These are phyloP conservation scores for Mesocricetus auratus DNA, from an alignment of 2,113 vertebrate genomes.

Conservation along the genomic window DNA sequence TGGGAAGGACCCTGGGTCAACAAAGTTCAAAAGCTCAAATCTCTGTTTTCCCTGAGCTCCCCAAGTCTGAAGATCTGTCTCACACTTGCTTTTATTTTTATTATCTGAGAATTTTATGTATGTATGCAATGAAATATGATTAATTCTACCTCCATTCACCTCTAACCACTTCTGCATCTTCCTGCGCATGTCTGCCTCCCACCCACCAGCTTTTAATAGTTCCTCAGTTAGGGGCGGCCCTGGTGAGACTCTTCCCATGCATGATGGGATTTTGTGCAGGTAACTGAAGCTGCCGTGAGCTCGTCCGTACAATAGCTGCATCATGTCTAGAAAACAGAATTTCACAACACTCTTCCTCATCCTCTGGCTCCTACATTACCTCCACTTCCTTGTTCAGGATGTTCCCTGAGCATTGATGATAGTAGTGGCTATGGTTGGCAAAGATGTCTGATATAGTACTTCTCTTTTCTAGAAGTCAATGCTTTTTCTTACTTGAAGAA, in stretches of 20 bases:
- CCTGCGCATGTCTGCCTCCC: not conserved
- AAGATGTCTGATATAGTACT: not conserved
- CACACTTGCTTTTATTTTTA: not conserved
- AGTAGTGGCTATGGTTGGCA: not conserved
- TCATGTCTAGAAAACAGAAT: not conserved
- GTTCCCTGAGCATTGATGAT: not conserved
- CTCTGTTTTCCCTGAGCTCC: not conserved
- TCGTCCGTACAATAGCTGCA: not conserved
- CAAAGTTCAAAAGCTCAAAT: not conserved
- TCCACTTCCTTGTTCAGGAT: not conserved
- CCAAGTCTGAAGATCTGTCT: not conserved
- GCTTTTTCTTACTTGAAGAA: not conserved
- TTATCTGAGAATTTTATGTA: not conserved
- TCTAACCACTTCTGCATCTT: not conserved
- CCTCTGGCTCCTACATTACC: not conserved
- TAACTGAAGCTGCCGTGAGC: not conserved
- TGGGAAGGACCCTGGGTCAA: not conserved
- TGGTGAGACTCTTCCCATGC: not conserved
- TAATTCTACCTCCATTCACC: not conserved
- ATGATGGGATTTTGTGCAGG: not conserved
- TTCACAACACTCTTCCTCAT: not conserved
- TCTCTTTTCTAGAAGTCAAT: not conserved
- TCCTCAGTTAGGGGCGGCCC: not conserved
- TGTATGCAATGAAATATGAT: not conserved
- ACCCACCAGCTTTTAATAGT: not conserved